Percentiles rank a stretch among this genome's conserved stretches.
phyloP scores from a whole-genome alignment of 2,888 invertebrate species.

The Philonicus albiceps region DNA sequence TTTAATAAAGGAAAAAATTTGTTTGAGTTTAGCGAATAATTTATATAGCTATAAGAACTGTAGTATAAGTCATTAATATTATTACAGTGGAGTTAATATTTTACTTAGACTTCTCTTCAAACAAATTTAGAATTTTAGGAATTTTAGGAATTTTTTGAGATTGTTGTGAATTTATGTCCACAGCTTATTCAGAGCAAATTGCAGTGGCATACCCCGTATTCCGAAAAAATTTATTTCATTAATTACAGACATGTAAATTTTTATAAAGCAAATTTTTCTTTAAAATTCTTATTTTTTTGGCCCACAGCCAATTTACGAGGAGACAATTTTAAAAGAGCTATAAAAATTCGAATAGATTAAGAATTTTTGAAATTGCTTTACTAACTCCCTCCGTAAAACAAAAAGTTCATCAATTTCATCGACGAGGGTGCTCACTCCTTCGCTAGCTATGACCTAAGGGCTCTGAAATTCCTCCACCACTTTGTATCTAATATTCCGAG shows the following conservation, averaged over 20 bases:
- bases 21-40: background rate
- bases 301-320: background rate
- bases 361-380: background rate
- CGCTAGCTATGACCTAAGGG: background rate
- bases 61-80: no score
- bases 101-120: no score
- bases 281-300: background rate
- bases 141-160: background rate
- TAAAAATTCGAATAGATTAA: background rate
- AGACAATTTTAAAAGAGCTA: background rate
- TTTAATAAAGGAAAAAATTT: background rate
- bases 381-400: background rate
- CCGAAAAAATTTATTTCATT: background rate
- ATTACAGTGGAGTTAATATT: no score
- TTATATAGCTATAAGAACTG: no score
- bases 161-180: background rate
- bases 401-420: background rate
- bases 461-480: background rate
- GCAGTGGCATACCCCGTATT: background rate
- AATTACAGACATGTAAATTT: background rate
- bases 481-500: constrained; percentile 12
- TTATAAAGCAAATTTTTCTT: background rate
- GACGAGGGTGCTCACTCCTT: background rate
- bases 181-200: background rate
- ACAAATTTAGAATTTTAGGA: background rate